Evolutionary conservation across 2,113 vertebrate species (phyloP).

Genomic region (Pristiophorus japonicus): DNA sequence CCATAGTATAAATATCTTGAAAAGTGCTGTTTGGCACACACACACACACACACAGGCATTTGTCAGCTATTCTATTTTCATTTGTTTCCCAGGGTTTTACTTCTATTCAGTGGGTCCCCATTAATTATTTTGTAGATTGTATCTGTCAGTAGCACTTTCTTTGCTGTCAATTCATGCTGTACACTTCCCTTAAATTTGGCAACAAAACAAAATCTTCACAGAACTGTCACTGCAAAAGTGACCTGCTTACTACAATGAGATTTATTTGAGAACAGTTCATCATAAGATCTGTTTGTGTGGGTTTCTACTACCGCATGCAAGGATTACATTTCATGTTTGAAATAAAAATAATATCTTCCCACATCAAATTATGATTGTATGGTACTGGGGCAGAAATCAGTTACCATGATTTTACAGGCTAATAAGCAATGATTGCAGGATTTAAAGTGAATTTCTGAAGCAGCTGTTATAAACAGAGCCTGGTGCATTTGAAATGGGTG

Average conservation of each 20-base stretch:
- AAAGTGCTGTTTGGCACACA: neutral
- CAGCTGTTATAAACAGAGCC: neutral
- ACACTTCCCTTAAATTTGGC: slow-evolving; percentile 7
- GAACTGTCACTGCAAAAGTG: neutral
- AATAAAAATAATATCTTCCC: neutral
- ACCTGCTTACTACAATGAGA: slow-evolving; percentile 15
- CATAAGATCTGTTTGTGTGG: neutral
- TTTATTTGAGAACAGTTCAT: neutral
- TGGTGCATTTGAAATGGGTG: neutral
- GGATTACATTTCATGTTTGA: neutral
- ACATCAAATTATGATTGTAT: neutral
- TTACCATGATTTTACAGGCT: neutral
- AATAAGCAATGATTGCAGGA: neutral
- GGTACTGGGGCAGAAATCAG: neutral
- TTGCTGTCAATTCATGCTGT: neutral
- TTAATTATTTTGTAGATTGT: slow-evolving; percentile 18
- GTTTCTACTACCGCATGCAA: neutral
- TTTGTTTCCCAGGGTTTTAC: neutral
- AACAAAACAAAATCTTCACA: neutral
- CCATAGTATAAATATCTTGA: neutral
- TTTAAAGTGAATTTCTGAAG: neutral
- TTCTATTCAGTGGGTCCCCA: neutral
- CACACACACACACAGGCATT: neutral
- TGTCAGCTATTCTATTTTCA: neutral
- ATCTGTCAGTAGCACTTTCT: slow-evolving; percentile 11